Percentiles rank a stretch among this genome's conserved stretches.
These are phyloP conservation scores for Orius insidiosus DNA, from an alignment of 1,140 invertebrate species.

Conservation along the genomic window DNA sequence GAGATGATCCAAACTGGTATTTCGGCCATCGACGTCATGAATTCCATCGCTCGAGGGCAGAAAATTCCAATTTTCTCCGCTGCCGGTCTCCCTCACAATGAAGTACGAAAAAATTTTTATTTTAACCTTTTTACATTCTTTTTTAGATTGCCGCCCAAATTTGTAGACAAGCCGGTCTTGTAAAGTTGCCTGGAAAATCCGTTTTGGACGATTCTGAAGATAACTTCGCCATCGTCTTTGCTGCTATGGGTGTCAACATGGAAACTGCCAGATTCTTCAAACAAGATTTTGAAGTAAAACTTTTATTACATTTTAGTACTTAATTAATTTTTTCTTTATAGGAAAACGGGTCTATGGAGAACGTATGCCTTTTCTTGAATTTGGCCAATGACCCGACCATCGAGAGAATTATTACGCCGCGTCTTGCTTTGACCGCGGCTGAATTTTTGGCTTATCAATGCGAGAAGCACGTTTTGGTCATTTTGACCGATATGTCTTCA, in stretches of 20 bases:
- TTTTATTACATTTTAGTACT: background rate
- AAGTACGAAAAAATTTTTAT: constrained; percentile 45
- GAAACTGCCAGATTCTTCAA: constrained; percentile 98
- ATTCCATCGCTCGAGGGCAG: constrained; percentile 94
- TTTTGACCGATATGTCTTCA: constrained; percentile 98
- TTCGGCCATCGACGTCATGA: constrained; percentile 97
- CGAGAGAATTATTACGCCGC: constrained; percentile 95
- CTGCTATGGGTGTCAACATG: constrained; percentile 99
- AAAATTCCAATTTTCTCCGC: constrained; percentile 99
- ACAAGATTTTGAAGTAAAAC: constrained; percentile 17
- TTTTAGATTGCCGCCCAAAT: constrained; percentile 89
- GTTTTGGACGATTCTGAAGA: constrained; percentile 83
- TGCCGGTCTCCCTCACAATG: constrained; percentile 94
- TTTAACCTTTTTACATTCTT: background rate
- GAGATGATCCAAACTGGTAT: constrained; percentile 99
- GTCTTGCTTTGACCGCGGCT: constrained; percentile 86
- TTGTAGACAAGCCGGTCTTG: constrained; percentile 93
- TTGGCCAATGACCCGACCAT: constrained; percentile 97
- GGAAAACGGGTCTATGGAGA: constrained; percentile 98
- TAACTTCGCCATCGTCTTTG: constrained; percentile 96
- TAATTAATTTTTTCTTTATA: constrained; percentile 13
- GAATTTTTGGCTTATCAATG: constrained; percentile 97
- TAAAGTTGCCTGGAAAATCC: constrained; percentile 76
- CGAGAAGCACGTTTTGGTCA: constrained; percentile 95
- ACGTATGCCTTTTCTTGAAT: constrained; percentile 95